Evolutionary conservation across 2,113 vertebrate genomes (phyloP), one percentile per base, ranked within the genome.

Genomic region (Etheostoma cragini): DNA sequence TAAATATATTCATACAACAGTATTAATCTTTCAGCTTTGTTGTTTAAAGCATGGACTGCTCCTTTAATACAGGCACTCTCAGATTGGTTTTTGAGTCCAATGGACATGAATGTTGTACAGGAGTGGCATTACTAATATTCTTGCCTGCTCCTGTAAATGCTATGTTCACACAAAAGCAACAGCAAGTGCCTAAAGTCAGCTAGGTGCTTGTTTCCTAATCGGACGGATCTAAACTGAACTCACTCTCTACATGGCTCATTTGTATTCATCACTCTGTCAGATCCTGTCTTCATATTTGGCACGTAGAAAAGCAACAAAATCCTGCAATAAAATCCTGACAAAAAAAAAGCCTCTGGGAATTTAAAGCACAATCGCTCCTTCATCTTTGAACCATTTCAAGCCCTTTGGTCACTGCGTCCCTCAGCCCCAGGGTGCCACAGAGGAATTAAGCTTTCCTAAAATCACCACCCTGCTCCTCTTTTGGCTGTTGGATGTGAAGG

Each of bases 391-490:
- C 82, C 83, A 50, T 74, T 70, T 88, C 72, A 72, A 83, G 72
- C 53, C 83, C 81, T 87, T 84, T 82, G 84, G 80, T 72, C 85
- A 54, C 68, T 76, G 78, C 45, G 73, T 86, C 85, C 78, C 65
- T 16, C 30, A 52, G 74, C 90, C 89, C 86, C 84, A 61, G 89
- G 91, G 94, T 87, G 91, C 81, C 90, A 61, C 66, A 30, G 67
- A 87, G 85, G 91, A 93, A 92, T 93, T 92, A 86, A 82, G 88
- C 66, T 82, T 82, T 76, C 80, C 79, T 79, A 54, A 82, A 88
- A 81, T 80, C 81, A 54, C 72, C 72, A 30, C 84, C 76, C 73
- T 75, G 53, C 78, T 88, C 76, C 62, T 88, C 86, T 86, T 70
- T 65, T 88, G 78, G 83, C 75, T 74, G 78, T 67, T 49, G 67